Base-by-base conservation (phyloP, 2,888 invertebrate genomes). In the Tuberolachnus salignus region DNA sequence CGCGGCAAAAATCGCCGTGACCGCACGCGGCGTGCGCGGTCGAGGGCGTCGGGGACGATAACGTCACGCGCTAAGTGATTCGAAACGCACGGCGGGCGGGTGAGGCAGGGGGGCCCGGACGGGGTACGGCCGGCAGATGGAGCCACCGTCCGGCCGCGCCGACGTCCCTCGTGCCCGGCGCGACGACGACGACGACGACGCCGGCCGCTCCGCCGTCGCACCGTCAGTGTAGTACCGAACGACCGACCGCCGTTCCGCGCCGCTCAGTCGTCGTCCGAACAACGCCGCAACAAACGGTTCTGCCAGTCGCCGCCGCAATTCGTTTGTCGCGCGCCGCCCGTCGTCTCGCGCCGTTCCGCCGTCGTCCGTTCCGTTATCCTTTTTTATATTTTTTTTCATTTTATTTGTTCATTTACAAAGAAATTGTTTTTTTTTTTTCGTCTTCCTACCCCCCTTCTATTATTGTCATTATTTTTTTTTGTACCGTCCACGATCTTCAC, bases 81-180 rank as follows among this genome's bases (percentile, higher is more conserved):
- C 34, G n/a, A n/a, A 34, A 19, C 11, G 61, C 11, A 4, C 63
- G 13, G 19, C 44, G 63, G 10, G 13, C 63, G 59, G 14, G 23
- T n/a, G n/a, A n/a, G n/a, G n/a, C n/a, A n/a, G 21, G 14, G 1
- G 2, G n/a, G 67, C 26, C 16, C 0, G 19, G 21, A 64, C 44
- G 14, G 16, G 34, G 14, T 23, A 21, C 64, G 19, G 26, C 14
- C 73, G 63, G n/a, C 49, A 78, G 78, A 59, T 42, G 59, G 78
- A 78, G 78, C 78, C 78, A 78, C 78, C 67, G 69, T 67, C 42
- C 78, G 78, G 69, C 34, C 34, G 3, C 71, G 46, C 19, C 70
- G 26, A 21, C 34, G 26, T 11, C 59, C n/a, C 16, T 21, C 49
- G 19, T 19, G 44, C 46, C 42, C 53, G 34, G n/a, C 61, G 11